Conservation (phyloP, 2,113 vertebrate genomes). For the Dicerorhinus sumatrensis region DNA sequence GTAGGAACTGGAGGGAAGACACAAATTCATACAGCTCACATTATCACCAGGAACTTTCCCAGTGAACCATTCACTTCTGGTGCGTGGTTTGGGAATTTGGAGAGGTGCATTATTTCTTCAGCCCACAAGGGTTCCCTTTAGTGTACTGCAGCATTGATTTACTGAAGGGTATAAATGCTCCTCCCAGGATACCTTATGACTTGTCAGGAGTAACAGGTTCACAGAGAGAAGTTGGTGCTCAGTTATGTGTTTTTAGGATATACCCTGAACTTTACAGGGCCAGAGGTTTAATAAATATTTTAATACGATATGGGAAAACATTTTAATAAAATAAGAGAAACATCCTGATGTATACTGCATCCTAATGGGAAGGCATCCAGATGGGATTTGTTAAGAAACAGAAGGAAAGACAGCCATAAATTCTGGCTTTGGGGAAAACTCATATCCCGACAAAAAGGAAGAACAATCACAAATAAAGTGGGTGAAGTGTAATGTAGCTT, state of each 20-base stretch:
- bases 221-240: not conserved
- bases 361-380: conserved; percentile 46
- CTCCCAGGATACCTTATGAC: not conserved
- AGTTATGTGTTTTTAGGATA: conserved; percentile 13
- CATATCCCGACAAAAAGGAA: conserved; percentile 61
- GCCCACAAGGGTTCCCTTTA: not conserved
- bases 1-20: conserved; percentile 66
- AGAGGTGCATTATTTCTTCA: not conserved
- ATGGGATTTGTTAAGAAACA: conserved; percentile 76
- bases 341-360: conserved; percentile 35
- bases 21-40: not conserved
- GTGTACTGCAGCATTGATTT: not conserved
- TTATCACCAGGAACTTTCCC: not conserved
- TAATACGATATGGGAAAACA: conserved; percentile 55
- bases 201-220: conserved; percentile 9
- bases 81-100: not conserved
- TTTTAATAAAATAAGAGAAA: conserved; percentile 49
- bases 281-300: conserved; percentile 66
- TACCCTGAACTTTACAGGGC: not conserved
- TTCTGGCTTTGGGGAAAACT: conserved; percentile 71
- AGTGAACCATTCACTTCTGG: not conserved
- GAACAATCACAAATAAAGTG: conserved; percentile 70
- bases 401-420: conserved; percentile 76
- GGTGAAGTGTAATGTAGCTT: conserved; percentile 44
- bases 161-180: not conserved